phyloP scores from a whole-genome alignment of 2,797 vertebrate species.

The Bradypodion ventrale region DNA sequence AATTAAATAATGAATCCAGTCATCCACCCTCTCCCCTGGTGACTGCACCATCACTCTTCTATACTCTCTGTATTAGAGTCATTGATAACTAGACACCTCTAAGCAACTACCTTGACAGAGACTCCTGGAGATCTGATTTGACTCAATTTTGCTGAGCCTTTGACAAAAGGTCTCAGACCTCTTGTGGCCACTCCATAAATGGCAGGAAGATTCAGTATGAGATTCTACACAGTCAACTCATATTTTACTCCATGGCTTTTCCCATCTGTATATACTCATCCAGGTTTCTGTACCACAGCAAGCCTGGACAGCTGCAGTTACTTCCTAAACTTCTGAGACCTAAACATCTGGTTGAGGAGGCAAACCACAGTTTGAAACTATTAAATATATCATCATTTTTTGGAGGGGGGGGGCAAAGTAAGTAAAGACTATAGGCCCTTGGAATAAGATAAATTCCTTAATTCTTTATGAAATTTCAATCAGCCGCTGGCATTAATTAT shows the following conservation, averaged over 20 bases:
- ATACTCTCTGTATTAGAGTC: too few relatives aligned
- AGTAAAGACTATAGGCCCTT: neutral
- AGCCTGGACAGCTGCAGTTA: neutral
- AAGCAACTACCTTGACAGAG: neutral
- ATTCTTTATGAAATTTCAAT: conserved; percentile 3
- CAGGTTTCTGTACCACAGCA: neutral
- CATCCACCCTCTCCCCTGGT: neutral
- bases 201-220: neutral
- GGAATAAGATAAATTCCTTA: neutral
- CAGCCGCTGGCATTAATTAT: neutral
- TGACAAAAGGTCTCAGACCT: neutral
- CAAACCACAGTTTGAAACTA: neutral
- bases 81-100: neutral
- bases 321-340: neutral
- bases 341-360: neutral
- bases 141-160: neutral
- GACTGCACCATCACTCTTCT: neutral
- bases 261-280: neutral
- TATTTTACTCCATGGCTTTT: neutral
- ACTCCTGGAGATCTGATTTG: neutral
- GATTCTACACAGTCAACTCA: neutral
- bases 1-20: neutral
- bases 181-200: neutral
- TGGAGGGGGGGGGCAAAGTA: neutral
- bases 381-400: neutral